A percentile compares a stretch with the other conserved stretches of the same genome.
Evolutionary conservation across 64 coral and sea anemone genomes (phyloP).

Genomic region (Actinia tenebrosa): DNA sequence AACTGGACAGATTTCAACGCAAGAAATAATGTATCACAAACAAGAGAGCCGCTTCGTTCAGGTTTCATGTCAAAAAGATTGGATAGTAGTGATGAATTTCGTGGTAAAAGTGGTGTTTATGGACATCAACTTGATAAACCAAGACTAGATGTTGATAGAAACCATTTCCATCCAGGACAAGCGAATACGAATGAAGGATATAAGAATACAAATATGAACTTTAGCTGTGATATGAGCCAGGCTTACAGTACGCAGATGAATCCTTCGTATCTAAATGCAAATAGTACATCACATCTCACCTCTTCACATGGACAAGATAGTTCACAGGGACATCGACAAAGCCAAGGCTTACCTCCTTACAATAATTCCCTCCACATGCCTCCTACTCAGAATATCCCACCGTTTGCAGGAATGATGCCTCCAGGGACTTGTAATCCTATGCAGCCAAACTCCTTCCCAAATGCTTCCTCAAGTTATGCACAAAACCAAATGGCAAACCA

Average conservation of each 20-base stretch:
- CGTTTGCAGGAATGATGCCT: not conserved
- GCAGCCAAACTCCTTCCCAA: not conserved
- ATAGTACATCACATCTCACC: not conserved
- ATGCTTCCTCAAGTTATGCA: not conserved
- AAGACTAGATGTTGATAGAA: not conserved
- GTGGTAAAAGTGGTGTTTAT: not conserved
- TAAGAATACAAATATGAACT: not conserved
- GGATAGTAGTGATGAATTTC: not conserved
- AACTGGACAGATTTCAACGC: not conserved
- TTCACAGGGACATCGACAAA: not conserved
- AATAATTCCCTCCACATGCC: not conserved
- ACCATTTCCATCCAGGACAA: not conserved
- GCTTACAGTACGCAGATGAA: not conserved
- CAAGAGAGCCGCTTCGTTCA: not conserved
- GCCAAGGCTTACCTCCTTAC: not conserved
- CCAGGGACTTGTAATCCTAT: not conserved
- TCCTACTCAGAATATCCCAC: not conserved
- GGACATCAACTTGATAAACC: not conserved
- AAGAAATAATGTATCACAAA: not conserved
- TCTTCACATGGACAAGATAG: not conserved
- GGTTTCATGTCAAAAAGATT: not conserved
- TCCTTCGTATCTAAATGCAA: not conserved
- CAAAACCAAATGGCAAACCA: conserved; percentile 10
- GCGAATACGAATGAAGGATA: not conserved
- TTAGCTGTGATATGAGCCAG: not conserved